Evolutionary conservation across 1,140 invertebrate genomes (phyloP), one percentile per base, ranked within the genome.

Genomic region (Theocolax elegans): DNA sequence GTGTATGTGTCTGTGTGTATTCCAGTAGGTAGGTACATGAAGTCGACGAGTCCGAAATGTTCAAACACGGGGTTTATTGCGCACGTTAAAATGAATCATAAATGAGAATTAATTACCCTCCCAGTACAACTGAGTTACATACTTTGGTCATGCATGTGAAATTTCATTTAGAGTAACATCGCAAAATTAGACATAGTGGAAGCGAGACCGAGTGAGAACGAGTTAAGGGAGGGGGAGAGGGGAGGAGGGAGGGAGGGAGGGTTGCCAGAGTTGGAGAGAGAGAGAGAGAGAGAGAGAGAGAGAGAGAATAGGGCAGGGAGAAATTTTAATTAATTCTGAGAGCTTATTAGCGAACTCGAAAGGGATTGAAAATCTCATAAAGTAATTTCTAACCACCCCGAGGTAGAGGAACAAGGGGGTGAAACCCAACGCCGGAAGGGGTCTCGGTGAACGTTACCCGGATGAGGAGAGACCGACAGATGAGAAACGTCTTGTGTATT

Each of bases 241-340:
- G 27, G 23, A 54, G 23, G 21, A 10, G 23, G 21, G 40, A 6
- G 25, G 3, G 17, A 48, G 51, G 3, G 49, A 40, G 44, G n/a
- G n/a, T 25, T 1, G 10, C 29, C 10, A 10, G 64, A n/a, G 53
- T 3, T 42, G 1, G 29, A 40, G 58, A 17, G 0, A 17, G 60
- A n/a, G 8, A n/a, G 6, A 25, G 7, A n/a, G 25, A 19, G 29
- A 46, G 25, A 38, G 35, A 31, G 4, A 49, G 23, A 3, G 29
- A 10, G 12, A 8, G 3, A n/a, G 17, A 12, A 54, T 17, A 21
- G 15, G 31, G 27, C 29, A 21, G 17, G 10, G n/a, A 58, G 64
- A 72, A 76, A 76, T 77, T 77, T 77, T 77, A 77, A 77, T 77
- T 77, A 77, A 76, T 77, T 74, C 76, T 65, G 74, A 76, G 75